Conservation (phyloP, 1,140 invertebrate genomes). For the Trialeurodes vaporariorum region DNA sequence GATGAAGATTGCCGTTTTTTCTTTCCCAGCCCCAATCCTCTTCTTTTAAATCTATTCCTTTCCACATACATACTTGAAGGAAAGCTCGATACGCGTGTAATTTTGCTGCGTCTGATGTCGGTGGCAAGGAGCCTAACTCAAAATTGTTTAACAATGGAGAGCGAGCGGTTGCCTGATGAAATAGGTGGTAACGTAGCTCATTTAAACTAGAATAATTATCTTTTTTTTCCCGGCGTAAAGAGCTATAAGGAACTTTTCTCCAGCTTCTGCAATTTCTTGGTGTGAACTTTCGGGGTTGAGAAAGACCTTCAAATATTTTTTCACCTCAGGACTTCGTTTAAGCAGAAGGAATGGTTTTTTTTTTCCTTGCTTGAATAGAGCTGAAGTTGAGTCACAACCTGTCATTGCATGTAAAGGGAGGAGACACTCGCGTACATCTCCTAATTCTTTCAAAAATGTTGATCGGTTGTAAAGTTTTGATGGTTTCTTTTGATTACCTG, state of each 20-base stretch:
- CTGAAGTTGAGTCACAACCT: neutral
- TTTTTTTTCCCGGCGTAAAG: neutral
- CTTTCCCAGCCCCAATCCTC: neutral
- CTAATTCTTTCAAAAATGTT: neutral
- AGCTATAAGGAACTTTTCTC: neutral
- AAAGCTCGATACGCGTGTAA: neutral
- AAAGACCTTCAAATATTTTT: neutral
- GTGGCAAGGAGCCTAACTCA: neutral
- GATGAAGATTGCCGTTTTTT: neutral
- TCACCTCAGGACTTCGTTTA: neutral
- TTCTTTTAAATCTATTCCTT: neutral
- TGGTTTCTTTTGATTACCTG: neutral
- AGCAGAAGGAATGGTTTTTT: neutral
- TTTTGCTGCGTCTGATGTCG: neutral
- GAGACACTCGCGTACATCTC: neutral
- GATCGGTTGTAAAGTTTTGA: neutral
- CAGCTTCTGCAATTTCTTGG: neutral
- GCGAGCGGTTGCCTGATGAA: neutral
- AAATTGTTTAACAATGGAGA: neutral
- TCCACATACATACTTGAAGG: neutral
- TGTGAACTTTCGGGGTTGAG: neutral
- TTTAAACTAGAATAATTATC: neutral
- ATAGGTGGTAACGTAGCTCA: neutral
- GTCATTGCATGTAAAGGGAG: neutral
- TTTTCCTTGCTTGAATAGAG: conserved; percentile 2